Evolutionary conservation across 2,113 vertebrate genomes (phyloP).

Genomic region (Gasterosteus aculeatus): DNA sequence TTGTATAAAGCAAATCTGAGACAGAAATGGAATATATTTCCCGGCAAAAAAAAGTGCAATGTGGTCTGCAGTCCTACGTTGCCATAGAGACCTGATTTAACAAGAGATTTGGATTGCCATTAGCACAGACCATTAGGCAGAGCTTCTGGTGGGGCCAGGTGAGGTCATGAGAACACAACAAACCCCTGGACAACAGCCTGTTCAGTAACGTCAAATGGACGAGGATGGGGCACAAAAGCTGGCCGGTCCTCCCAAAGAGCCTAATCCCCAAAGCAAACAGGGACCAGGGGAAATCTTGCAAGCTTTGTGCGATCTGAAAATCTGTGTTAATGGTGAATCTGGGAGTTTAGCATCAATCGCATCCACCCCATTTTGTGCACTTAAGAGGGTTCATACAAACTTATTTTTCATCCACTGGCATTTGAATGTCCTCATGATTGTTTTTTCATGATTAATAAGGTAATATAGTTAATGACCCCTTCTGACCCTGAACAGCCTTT

Average conservation of each 20-base stretch:
- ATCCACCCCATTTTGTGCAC: slow-evolving; percentile 15
- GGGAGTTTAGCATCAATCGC: slow-evolving; percentile 27
- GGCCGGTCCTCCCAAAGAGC: slow-evolving; percentile 31
- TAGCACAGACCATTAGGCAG: slow-evolving; percentile 81
- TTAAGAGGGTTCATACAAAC: not conserved
- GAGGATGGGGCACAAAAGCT: slow-evolving; percentile 62
- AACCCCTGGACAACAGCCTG: slow-evolving; percentile 66
- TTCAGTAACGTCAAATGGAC: slow-evolving; percentile 63
- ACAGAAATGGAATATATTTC: slow-evolving; percentile 23
- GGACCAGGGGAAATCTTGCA: slow-evolving; percentile 11
- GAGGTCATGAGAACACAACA: slow-evolving; percentile 78
- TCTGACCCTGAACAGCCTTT: not conserved
- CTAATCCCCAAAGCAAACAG: slow-evolving; percentile 71
- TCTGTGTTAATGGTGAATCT: slow-evolving; percentile 21
- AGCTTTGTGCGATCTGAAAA: slow-evolving; percentile 41
- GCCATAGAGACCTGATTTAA: slow-evolving; percentile 64
- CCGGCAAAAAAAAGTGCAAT: slow-evolving; percentile 23
- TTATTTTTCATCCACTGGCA: slow-evolving; percentile 6
- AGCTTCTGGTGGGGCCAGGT: slow-evolving; percentile 68
- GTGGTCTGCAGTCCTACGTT: slow-evolving; percentile 44
- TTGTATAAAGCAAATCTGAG: slow-evolving; percentile 24
- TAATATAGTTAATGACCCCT: not conserved
- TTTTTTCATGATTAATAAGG: slow-evolving; percentile 10
- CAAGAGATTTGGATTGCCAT: slow-evolving; percentile 71
- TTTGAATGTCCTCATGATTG: not conserved